These are phyloP conservation scores for Columbina picui DNA, from an alignment of 2,113 vertebrate genomes.

Conservation along the genomic window DNA sequence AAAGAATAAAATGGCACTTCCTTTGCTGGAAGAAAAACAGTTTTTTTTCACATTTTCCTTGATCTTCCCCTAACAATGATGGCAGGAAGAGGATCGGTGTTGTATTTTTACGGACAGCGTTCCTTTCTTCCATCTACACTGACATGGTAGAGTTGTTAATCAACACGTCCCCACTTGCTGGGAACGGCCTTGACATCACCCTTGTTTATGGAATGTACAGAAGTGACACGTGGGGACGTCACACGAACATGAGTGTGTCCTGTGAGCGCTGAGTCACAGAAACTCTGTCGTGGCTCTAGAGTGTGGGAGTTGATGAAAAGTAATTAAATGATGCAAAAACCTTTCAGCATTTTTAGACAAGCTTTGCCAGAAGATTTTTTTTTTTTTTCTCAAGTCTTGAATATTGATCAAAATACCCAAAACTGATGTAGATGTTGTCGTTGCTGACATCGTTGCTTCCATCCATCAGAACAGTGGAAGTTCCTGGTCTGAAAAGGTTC, in stretches of 20 bases:
- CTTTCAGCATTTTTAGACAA: conserved; percentile 6
- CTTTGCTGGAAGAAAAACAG: neutral
- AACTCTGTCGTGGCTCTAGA: neutral
- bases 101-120: neutral
- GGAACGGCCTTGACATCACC: neutral
- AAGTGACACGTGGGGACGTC: neutral
- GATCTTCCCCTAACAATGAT: neutral
- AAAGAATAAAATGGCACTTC: neutral
- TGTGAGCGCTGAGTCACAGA: neutral
- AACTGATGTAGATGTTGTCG: neutral
- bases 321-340: neutral
- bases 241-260: too few relatives aligned
- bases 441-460: conserved; percentile 18
- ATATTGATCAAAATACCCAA: conserved; percentile 28
- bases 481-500: neutral
- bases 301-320: neutral
- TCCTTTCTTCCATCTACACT: neutral
- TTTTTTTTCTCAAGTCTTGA: neutral
- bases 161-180: neutral
- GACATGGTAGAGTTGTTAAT: neutral
- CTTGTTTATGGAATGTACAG: neutral
- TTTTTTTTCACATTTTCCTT: neutral
- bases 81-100: neutral
- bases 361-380: neutral
- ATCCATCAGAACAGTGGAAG: neutral